These are phyloP conservation scores for Pycnonotus jocosus DNA, from an alignment of 2,113 vertebrate species.

Conservation along the genomic window DNA sequence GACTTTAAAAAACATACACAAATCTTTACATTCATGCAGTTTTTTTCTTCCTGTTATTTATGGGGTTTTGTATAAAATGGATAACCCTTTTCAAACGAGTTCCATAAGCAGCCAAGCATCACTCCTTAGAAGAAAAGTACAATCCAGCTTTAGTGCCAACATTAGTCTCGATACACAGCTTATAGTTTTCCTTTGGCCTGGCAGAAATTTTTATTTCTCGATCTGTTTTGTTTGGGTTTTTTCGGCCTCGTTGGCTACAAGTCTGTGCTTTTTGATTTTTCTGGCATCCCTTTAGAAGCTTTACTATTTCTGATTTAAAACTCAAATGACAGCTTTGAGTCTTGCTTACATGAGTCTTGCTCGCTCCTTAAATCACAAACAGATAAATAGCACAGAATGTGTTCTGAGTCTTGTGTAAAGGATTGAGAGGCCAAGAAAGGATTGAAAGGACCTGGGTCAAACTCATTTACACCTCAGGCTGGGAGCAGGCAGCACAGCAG, in stretches of 20 bases:
- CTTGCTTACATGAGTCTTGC: background rate
- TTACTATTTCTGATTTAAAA: constrained; percentile 50
- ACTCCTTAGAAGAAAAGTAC: constrained; percentile 1
- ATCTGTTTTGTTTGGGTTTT: background rate
- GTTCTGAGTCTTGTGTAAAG: background rate
- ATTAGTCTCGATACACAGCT: constrained; percentile 3
- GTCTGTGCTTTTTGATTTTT: constrained; percentile 45
- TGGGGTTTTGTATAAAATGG: background rate
- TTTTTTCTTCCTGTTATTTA: background rate
- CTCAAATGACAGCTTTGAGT: background rate
- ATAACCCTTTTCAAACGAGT: background rate
- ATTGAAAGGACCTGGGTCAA: background rate
- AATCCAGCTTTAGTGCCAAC: background rate
- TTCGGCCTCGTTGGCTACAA: background rate
- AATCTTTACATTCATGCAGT: background rate
- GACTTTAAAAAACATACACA: background rate
- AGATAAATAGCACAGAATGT: background rate
- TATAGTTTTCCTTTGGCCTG: constrained; percentile 41
- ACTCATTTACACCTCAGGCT: background rate
- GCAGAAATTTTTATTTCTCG: background rate
- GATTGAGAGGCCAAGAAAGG: background rate
- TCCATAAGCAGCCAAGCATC: background rate
- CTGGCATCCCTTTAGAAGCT: constrained; percentile 46
- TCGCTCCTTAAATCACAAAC: background rate
- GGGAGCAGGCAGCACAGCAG: background rate